phyloP scores from a whole-genome alignment of 2,888 invertebrate species.

The Shargacucullia verbasci region DNA sequence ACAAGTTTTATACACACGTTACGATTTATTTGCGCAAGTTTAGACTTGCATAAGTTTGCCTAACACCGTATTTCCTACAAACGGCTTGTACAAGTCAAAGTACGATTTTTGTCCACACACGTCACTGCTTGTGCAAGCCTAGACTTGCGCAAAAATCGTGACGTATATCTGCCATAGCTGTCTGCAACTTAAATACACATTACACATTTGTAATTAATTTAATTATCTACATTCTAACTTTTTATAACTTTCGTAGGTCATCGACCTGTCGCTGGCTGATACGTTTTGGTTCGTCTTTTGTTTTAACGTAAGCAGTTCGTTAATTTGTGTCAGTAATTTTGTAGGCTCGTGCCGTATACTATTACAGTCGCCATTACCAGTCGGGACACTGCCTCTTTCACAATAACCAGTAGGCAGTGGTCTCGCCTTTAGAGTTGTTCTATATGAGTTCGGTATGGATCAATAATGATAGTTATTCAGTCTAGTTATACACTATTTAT shows the following conservation, averaged over 20 bases:
- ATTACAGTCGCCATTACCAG: constrained; percentile 46
- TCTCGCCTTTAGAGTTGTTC: constrained; percentile 4
- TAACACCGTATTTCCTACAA: too few species aligned
- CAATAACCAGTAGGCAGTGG: constrained; percentile 40
- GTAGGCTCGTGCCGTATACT: constrained; percentile 45
- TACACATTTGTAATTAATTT: constrained; percentile 8
- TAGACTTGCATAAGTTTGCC: too few species aligned
- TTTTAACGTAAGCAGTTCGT: constrained; percentile 35
- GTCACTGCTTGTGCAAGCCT: too few species aligned
- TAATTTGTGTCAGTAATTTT: constrained; percentile 58
- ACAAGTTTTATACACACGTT: too few species aligned
- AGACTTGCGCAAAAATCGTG: too few species aligned
- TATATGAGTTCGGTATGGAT: too few species aligned
- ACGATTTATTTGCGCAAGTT: too few species aligned
- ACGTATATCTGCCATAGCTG: too few species aligned
- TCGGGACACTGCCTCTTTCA: constrained; percentile 39
- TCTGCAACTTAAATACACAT: constrained; percentile 1
- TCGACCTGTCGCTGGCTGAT: constrained; percentile 42
- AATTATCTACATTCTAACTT: constrained; percentile 21
- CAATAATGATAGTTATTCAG: too few species aligned
- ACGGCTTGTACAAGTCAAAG: too few species aligned
- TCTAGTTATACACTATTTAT: too few species aligned
- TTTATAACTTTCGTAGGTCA: constrained; percentile 33
- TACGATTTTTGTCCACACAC: too few species aligned
- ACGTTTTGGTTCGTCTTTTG: constrained; percentile 45